Conservation (phyloP, 2,888 invertebrate species). For the Tenthredo scrophulariae region DNA sequence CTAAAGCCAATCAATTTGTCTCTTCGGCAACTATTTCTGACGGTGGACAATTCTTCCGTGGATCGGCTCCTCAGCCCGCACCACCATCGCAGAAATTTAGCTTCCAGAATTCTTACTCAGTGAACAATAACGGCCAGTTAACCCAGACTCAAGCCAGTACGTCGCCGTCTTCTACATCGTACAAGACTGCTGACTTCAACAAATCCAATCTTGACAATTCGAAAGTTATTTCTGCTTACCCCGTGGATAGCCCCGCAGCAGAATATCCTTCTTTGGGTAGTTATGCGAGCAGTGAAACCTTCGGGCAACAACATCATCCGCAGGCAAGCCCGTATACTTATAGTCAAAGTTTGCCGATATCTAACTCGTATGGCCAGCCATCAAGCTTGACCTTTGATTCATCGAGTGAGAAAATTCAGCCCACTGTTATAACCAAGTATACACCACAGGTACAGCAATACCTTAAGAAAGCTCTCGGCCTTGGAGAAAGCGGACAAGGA, state of each 20-base stretch:
- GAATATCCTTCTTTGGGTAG: slow-evolving; percentile 63
- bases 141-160: neutral
- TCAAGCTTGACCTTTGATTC: slow-evolving; percentile 56
- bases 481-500: slow-evolving; percentile 10
- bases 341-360: slow-evolving; percentile 5
- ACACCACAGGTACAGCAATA: slow-evolving; percentile 66
- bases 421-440: slow-evolving; percentile 63
- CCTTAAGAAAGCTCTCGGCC: slow-evolving; percentile 64
- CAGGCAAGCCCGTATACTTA: slow-evolving; percentile 51
- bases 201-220: neutral
- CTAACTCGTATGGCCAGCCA: slow-evolving; percentile 31
- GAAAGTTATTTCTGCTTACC: slow-evolving; percentile 64
- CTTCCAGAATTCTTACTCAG: slow-evolving; percentile 60
- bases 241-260: slow-evolving; percentile 67
- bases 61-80: slow-evolving; percentile 43
- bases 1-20: slow-evolving; percentile 63
- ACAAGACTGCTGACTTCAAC: neutral
- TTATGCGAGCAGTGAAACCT: slow-evolving; percentile 56
- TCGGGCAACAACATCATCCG: slow-evolving; percentile 51
- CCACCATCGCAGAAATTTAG: slow-evolving; percentile 55
- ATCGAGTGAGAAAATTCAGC: slow-evolving; percentile 60
- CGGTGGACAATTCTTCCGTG: neutral
- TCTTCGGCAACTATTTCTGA: slow-evolving; percentile 61
- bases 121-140: slow-evolving; percentile 36
- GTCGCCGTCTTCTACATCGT: neutral